These are phyloP conservation scores for Girardinus metallicus DNA, from an alignment of 2,797 vertebrate species.

Conservation along the genomic window DNA sequence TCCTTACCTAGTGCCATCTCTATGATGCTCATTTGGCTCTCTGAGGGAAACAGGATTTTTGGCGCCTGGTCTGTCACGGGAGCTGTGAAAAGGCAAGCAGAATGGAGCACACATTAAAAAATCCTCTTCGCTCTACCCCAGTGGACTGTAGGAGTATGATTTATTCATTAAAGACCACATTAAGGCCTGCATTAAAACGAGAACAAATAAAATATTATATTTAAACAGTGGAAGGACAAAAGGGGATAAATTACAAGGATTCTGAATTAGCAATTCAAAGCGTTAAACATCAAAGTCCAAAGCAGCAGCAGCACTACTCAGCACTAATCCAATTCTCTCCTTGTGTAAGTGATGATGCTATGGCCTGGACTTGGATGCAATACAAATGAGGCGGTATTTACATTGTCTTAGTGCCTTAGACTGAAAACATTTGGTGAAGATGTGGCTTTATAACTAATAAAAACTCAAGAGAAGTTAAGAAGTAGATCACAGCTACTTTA, in stretches of 20 bases:
- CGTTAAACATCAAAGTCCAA: conserved; percentile 54
- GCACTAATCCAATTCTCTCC: conserved; percentile 45
- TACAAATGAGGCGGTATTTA: conserved; percentile 26
- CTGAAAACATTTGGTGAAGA: conserved; percentile 1
- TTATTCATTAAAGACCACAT: conserved; percentile 61
- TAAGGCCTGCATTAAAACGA: conserved; percentile 43
- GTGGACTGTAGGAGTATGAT: conserved; percentile 51
- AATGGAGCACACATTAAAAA: conserved; percentile 44
- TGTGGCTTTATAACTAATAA: not conserved
- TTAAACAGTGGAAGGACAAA: conserved; percentile 46
- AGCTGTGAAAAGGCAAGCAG: conserved; percentile 82
- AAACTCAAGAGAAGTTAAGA: conserved; percentile 18
- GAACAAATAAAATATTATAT: conserved; percentile 57
- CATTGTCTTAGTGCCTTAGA: conserved; percentile 11
- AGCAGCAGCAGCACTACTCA: conserved; percentile 54
- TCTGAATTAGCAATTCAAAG: conserved; percentile 44
- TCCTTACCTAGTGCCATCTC: conserved; percentile 94
- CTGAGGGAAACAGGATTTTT: conserved; percentile 92
- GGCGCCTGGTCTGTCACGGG: conserved; percentile 97
- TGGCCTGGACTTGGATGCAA: conserved; percentile 39
- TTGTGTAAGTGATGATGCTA: conserved; percentile 51
- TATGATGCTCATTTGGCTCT: conserved; percentile 90
- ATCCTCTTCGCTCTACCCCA: conserved; percentile 39
- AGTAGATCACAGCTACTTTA: conserved; percentile 29
- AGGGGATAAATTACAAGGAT: conserved; percentile 35